A percentile compares a stretch with the other conserved stretches of the same genome.
Conservation (phyloP, 1,140 invertebrate genomes). For the Riptortus pedestris region DNA sequence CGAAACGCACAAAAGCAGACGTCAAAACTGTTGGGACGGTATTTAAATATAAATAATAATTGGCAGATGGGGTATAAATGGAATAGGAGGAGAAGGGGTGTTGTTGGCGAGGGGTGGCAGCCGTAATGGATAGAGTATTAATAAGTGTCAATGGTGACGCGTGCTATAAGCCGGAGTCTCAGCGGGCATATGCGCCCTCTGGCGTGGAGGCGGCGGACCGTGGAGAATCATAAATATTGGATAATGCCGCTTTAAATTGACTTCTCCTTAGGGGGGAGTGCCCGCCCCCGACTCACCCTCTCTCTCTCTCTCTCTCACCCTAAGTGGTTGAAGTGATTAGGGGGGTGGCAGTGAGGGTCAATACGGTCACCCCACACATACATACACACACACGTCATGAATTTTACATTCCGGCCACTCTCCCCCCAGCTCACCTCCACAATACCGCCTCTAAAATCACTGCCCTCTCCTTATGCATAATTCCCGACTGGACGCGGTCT, state of each 20-base stretch:
- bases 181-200: not conserved
- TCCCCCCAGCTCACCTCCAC: not conserved
- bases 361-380: not conserved
- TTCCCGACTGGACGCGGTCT: not conserved
- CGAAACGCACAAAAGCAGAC: too few species aligned
- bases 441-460: not conserved
- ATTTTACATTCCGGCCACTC: not conserved
- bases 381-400: slow-evolving; percentile 1
- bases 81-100: not conserved
- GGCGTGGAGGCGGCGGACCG: not conserved
- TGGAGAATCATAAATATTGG: slow-evolving; percentile 18
- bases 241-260: slow-evolving; percentile 18
- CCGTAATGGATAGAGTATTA: slow-evolving; percentile 16
- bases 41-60: slow-evolving; percentile 12
- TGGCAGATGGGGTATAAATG: not conserved
- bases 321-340: not conserved
- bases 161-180: too few species aligned
- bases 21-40: too few species aligned
- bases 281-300: too few species aligned
- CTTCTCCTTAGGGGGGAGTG: not conserved
- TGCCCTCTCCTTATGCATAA: slow-evolving; percentile 6
- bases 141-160: slow-evolving; percentile 5
- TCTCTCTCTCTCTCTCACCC: too few species aligned
- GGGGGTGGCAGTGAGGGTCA: not conserved
- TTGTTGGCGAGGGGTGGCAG: not conserved